Evolutionary conservation across 2,888 invertebrate genomes (phyloP), one percentile per base, ranked within the genome.

Genomic region (Philaethria dido): DNA sequence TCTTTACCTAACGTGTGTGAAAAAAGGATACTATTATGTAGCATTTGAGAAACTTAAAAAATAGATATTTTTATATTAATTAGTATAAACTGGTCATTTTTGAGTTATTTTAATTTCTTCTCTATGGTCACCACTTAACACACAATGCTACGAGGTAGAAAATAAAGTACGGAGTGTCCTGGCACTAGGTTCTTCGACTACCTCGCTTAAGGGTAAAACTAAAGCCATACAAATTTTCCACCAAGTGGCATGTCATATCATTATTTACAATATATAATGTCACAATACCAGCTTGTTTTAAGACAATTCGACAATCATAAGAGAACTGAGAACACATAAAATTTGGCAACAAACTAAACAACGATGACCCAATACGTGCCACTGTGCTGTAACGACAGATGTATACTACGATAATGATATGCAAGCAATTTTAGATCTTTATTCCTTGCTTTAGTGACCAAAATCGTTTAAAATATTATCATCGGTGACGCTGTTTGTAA

Each of bases 341-440:
- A 69, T 71, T 71, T 71, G 70, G 70, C 70, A 70, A 70, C 70
- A 64, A 65, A 29, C 64, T 64, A 59, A 69, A 69, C 70, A 63
- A 62, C 64, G 69, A 64, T 69, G 70, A 71, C 70, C 70, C 70
- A 66, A 62, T 69, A 71, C 70, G 69, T 69, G 70, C 66, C 68
- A 66, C 68, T 60, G 48, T 44, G 29, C 61, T 62, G 39, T 62
- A 69, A 47, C 66, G 70, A 68, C 70, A 68, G 67, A 67, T 67
- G 69, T 69, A 64, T 42, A 29, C 11, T 48, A 59, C 18, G 69
- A 67, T 69, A 69, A 62, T 22, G 29, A 11, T 6, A 36, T 3
- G 16, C 36, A 25, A 45, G 36, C 55, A 14, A 54, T 29, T 55
- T 48, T 57, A 14, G 45, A 39, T 39, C 16, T 36, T 57, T 14